Evolutionary conservation across 1,140 invertebrate species (phyloP).

Genomic region (Cataglyphis hispanica): DNA sequence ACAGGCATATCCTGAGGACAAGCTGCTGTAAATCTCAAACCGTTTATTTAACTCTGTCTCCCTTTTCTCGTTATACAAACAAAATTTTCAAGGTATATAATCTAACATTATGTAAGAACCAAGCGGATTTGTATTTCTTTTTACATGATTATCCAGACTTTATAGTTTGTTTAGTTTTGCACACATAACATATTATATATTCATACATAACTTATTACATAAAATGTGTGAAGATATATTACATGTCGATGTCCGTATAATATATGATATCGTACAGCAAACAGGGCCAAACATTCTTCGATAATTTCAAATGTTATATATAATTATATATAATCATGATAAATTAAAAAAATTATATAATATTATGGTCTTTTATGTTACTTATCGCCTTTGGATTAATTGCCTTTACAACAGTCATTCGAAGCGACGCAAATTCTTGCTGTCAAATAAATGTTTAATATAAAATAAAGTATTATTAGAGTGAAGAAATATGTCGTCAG

Average conservation of each 20-base stretch:
- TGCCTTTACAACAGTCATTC: neutral
- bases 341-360: conserved; percentile 2
- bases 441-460: conserved; percentile 20
- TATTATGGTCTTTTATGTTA: neutral
- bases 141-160: neutral
- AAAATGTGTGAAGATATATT: neutral
- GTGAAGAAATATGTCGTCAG: neutral
- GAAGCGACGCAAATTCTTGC: neutral
- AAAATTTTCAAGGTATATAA: neutral
- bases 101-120: conserved; percentile 15
- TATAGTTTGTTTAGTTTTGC: neutral
- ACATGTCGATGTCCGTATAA: neutral
- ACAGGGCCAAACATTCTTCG: neutral
- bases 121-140: neutral
- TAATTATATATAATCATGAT: neutral
- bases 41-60: neutral
- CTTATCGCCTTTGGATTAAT: neutral
- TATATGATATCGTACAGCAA: conserved; percentile 5
- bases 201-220: conserved; percentile 16
- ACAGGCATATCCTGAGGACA: conserved; percentile 15
- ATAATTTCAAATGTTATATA: neutral
- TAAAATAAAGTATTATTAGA: neutral
- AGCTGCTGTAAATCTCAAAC: conserved; percentile 3
- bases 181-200: neutral
- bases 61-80: neutral